phyloP scores from a whole-genome alignment of 2,888 invertebrate species.

The Pollenia amentaria region DNA sequence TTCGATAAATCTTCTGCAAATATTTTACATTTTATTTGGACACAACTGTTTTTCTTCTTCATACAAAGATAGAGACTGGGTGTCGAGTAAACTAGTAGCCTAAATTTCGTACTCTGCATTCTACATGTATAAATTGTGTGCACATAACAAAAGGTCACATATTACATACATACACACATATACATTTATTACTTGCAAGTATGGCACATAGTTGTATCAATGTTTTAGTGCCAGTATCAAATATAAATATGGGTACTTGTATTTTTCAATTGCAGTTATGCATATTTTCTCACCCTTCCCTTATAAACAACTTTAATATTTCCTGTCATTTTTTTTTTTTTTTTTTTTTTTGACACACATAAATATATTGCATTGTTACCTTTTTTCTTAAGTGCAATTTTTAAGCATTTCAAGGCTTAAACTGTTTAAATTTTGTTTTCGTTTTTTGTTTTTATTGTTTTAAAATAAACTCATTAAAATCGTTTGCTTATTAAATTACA shows the following conservation, averaged over 20 bases:
- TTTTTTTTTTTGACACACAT: background rate
- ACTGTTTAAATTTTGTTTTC: background rate
- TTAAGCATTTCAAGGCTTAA: conserved; percentile 10
- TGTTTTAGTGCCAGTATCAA: too few species aligned
- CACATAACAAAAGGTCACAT: too few species aligned
- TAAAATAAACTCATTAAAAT: conserved; percentile 33
- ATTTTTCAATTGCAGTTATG: background rate
- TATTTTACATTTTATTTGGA: background rate
- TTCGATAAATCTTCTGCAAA: too few species aligned
- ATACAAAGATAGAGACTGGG: conserved; percentile 39
- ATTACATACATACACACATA: background rate
- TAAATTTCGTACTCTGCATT: conserved; percentile 36
- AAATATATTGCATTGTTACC: background rate
- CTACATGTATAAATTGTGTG: background rate
- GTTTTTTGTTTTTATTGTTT: background rate
- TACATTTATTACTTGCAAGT: background rate
- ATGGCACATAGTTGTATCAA: too few species aligned
- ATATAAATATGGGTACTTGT: background rate
- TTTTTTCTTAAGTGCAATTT: background rate
- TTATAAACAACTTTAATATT: conserved; percentile 39
- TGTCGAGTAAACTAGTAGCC: conserved; percentile 53
- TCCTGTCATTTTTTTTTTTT: conserved; percentile 30
- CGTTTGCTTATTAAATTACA: conserved; percentile 27
- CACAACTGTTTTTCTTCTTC: conserved; percentile 35
- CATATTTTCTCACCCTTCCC: background rate